phyloP scores from a whole-genome alignment of 2,113 vertebrate genomes.

The Gobio gobio region DNA sequence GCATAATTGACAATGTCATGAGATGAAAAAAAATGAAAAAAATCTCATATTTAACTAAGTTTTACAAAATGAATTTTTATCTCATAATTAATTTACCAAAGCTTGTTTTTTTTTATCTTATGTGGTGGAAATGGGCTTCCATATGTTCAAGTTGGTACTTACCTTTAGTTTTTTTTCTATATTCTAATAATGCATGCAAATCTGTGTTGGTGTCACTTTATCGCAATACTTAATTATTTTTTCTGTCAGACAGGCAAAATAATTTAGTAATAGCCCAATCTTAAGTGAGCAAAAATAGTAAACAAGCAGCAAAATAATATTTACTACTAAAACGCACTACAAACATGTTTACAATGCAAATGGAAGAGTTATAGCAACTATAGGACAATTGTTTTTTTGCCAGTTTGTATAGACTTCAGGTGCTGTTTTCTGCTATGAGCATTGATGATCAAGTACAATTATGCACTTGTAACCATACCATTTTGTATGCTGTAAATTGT shows the following conservation, averaged over 20 bases:
- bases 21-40: no score
- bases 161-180: neutral
- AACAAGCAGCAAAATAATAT: neutral
- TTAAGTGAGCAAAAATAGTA: neutral
- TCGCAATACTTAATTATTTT: neutral
- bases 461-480: slow-evolving; percentile 72
- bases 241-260: neutral
- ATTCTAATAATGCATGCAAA: slow-evolving; percentile 14
- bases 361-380: neutral
- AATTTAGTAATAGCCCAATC: neutral
- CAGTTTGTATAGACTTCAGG: neutral
- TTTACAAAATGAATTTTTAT: neutral
- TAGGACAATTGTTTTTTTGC: neutral
- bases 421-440: slow-evolving; percentile 39
- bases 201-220: neutral
- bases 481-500: slow-evolving; percentile 83
- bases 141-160: neutral
- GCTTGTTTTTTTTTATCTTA: neutral
- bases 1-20: no score
- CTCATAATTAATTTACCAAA: neutral
- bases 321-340: neutral
- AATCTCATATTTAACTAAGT: neutral
- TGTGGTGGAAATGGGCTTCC: neutral
- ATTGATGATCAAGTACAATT: slow-evolving; percentile 70
- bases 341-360: neutral